Conservation (phyloP, 2,888 invertebrate species). For the Hirtodrosophila duncani region DNA sequence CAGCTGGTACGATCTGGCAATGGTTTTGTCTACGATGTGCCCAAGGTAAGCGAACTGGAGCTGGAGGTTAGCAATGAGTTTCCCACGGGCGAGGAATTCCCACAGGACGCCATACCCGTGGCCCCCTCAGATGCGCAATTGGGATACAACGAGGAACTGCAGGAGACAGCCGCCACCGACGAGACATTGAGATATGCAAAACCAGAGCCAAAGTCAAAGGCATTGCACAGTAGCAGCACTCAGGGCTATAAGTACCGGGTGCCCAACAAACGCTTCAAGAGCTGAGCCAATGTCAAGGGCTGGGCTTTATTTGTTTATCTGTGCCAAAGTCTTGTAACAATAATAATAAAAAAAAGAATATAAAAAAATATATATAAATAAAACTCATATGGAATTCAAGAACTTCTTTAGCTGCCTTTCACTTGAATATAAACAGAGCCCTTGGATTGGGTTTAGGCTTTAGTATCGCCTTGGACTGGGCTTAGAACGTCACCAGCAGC, state of each 20-base stretch:
- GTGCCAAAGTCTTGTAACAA: constrained; percentile 50
- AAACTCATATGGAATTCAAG: neutral
- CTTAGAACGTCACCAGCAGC: constrained; percentile 39
- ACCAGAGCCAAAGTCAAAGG: no score
- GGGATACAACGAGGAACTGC: constrained; percentile 36
- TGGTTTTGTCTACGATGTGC: constrained; percentile 68
- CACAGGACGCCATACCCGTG: constrained; percentile 61
- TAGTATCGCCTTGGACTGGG: constrained; percentile 36
- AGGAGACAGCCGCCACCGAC: constrained; percentile 5
- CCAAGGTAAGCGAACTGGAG: constrained; percentile 53
- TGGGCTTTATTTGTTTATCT: constrained; percentile 4
- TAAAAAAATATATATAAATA: neutral
- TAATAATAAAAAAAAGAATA: constrained; percentile 33
- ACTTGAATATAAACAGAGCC: constrained; percentile 17
- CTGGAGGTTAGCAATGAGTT: constrained; percentile 64
- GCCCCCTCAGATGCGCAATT: constrained; percentile 61
- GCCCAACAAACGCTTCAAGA: constrained; percentile 50
- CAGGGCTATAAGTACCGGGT: constrained; percentile 57
- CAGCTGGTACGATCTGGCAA: constrained; percentile 66
- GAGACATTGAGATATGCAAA: no score
- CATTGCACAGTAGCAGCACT: constrained; percentile 6
- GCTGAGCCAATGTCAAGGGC: constrained; percentile 22
- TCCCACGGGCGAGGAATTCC: constrained; percentile 59
- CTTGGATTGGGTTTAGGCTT: constrained; percentile 37
- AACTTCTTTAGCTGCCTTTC: constrained; percentile 39